These are phyloP conservation scores for Gavia stellata DNA, from an alignment of 2,113 vertebrate species.

Conservation along the genomic window DNA sequence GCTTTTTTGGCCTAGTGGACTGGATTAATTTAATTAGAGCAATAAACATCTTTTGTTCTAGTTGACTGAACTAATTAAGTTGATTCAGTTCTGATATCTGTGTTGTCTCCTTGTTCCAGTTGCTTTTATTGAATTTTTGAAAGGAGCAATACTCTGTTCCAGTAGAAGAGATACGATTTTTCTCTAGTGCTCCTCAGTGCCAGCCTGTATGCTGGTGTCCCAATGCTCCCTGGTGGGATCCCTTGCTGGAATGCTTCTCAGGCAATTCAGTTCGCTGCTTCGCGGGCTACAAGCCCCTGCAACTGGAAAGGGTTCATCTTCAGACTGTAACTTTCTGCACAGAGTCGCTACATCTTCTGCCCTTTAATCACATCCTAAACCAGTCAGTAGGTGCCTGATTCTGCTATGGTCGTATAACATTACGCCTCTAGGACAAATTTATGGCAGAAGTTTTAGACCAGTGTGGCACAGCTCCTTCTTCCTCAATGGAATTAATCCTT, in stretches of 20 bases:
- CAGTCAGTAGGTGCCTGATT: background rate
- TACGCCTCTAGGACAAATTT: background rate
- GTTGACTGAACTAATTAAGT: background rate
- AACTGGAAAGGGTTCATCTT: background rate
- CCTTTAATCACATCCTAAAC: background rate
- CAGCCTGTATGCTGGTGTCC: background rate
- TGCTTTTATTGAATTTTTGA: background rate
- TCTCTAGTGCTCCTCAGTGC: background rate
- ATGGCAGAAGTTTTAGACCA: background rate
- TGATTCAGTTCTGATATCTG: background rate
- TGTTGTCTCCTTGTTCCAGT: background rate
- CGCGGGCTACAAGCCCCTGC: background rate
- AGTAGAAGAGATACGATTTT: background rate
- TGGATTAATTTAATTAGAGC: conserved; percentile 16
- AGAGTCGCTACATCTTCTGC: background rate
- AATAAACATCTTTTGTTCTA: background rate
- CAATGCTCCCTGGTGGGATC: background rate
- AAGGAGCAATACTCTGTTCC: background rate
- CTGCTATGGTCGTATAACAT: rapidly evolving
- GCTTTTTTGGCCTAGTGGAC: background rate
- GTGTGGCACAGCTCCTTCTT: background rate
- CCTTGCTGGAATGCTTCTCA: background rate
- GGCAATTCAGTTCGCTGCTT: background rate
- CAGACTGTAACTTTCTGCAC: background rate
- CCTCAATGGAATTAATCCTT: background rate